Base-by-base conservation (phyloP, 2,797 vertebrate genomes). In the Molossus alvarezi region DNA sequence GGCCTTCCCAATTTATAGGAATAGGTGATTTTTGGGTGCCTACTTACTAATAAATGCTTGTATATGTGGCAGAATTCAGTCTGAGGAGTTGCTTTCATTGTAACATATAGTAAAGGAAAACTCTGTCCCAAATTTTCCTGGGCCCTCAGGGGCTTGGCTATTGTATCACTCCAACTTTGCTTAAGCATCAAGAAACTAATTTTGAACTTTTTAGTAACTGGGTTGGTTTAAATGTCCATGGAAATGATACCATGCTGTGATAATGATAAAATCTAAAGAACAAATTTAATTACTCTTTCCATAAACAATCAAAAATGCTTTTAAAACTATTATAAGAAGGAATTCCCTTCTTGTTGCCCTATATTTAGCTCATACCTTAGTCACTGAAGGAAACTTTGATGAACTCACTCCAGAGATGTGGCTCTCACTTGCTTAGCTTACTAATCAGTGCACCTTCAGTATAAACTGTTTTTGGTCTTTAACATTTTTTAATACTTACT, bases 401-500 rank as follows among this genome's bases (percentile, higher is more conserved):
- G 11, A 96, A 62, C 60, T 91, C 64, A 90, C 41, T 79, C 62
- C 27, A 67, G 21, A 93, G n/a, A 80, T 62, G 55, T 60, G 67
- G 9, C 27, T 90, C 27, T 92, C 58, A 91, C n/a, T 94, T 92
- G 58, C 65, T 92, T 94, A 90, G 41, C 11, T 45, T 51, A 55
- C 41, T 83, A 90, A 96, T 88, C 23, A 88, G 17, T 76, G 89
- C n/a, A 75, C 6, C 23, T 89, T 84, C 79, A 75, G 55, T n/a
- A 14, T 8, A 93, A 41, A 83, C 9, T 86, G 5, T 17, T 75
- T 83, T 91, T 69, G 57, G 33, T 92, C 15, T 71, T 95, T 92
- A 15, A 91, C 90, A 88, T 88, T 92, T 53, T 82, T 23, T 11
- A 94, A 51, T 37, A 92, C n/a, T 51, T 58, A 95, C 83, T 75